Evolutionary conservation across 2,113 vertebrate genomes (phyloP).

Genomic region (Trachemys scripta): DNA sequence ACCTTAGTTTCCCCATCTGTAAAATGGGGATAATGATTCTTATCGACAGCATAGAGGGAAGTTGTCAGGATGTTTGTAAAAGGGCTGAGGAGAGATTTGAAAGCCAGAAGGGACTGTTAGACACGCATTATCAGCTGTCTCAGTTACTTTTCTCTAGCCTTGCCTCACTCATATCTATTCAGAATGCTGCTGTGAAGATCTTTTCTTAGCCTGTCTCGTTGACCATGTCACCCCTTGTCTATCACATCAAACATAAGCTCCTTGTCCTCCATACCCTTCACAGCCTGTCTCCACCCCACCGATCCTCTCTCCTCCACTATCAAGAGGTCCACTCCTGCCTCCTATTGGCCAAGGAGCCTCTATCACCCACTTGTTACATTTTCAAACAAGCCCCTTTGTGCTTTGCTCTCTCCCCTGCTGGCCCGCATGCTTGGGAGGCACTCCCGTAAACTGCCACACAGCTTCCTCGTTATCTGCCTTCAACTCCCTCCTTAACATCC

Average conservation of each 20-base stretch:
- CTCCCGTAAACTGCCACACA: neutral
- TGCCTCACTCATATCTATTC: neutral
- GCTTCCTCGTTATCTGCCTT: neutral
- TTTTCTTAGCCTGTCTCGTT: neutral
- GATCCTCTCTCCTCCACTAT: neutral
- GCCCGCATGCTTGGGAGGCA: neutral
- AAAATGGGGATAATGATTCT: neutral
- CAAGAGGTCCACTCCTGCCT: neutral
- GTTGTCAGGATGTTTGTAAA: neutral
- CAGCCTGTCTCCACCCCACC: no score
- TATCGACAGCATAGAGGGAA: neutral
- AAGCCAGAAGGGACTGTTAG: neutral
- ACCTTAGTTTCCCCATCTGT: neutral
- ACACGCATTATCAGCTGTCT: neutral
- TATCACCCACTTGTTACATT: neutral
- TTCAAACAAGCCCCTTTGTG: neutral
- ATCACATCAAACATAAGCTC: neutral
- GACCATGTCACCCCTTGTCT: neutral
- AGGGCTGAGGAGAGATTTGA: neutral
- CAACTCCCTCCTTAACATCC: no score
- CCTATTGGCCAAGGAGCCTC: neutral
- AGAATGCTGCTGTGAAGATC: neutral
- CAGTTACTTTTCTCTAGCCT: neutral
- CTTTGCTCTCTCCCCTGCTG: neutral
- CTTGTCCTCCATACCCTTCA: neutral